Evolutionary conservation across 2,113 vertebrate genomes (phyloP).

Genomic region (Oncorhynchus keta): DNA sequence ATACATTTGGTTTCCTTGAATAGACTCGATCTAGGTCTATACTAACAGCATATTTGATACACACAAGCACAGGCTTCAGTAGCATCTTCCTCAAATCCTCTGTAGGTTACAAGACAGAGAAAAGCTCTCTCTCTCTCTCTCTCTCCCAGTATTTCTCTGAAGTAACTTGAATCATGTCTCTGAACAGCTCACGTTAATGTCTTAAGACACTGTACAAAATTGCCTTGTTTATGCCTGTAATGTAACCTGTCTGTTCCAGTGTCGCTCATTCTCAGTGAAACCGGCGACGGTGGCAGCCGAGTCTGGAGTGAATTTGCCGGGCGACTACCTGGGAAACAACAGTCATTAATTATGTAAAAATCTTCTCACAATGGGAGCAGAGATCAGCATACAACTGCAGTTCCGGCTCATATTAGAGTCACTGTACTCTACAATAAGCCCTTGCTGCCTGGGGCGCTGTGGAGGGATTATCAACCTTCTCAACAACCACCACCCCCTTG

Average conservation of each 20-base stretch:
- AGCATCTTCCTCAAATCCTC: conserved; percentile 62
- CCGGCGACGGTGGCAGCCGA: conserved; percentile 61
- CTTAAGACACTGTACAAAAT: conserved; percentile 77
- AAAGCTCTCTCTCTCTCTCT: conserved; percentile 54
- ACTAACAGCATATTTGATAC: conserved; percentile 44
- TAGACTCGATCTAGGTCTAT: conserved; percentile 25
- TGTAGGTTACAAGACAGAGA: conserved; percentile 58
- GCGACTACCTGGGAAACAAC: conserved; percentile 81
- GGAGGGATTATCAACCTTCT: conserved; percentile 64
- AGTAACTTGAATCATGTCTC: conserved; percentile 64
- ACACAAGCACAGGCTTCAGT: conserved; percentile 58
- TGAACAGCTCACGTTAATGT: conserved; percentile 68
- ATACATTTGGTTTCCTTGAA: conserved; percentile 43
- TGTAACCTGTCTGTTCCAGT: conserved; percentile 76
- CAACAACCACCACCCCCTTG: conserved; percentile 31
- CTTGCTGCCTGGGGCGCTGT: conserved; percentile 62
- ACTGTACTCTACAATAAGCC: conserved; percentile 68
- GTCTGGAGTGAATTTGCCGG: conserved; percentile 72
- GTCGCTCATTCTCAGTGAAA: conserved; percentile 66
- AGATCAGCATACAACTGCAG: conserved; percentile 59
- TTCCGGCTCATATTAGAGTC: conserved; percentile 73
- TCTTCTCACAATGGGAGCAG: conserved; percentile 66
- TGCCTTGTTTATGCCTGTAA: conserved; percentile 77
- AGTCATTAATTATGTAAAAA: conserved; percentile 84
- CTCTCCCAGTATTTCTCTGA: conserved; percentile 55